phyloP scores from a whole-genome alignment of 1,140 invertebrate species.

The Drosophila punjabiensis region DNA sequence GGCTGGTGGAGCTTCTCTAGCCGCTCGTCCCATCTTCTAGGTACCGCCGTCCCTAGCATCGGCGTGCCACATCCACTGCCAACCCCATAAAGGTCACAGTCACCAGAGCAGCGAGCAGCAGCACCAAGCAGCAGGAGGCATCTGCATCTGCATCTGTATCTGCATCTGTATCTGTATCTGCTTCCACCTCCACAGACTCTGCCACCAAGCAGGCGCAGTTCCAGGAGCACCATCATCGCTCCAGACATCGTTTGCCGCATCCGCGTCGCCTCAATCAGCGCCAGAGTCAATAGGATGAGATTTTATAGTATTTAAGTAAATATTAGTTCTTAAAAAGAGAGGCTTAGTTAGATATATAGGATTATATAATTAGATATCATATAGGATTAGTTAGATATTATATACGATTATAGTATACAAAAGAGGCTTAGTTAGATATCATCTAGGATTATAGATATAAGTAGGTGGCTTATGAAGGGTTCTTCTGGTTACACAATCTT shows the following conservation, averaged over 20 bases:
- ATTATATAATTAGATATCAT: neutral
- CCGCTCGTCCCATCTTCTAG: constrained; percentile 65
- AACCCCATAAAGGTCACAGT: constrained; percentile 13
- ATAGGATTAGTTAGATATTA: too few species aligned
- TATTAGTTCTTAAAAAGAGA: neutral
- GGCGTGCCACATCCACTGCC: constrained; percentile 40
- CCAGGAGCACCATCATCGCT: constrained; percentile 25
- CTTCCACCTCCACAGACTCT: constrained; percentile 12
- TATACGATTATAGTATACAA: too few species aligned
- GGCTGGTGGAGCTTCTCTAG: constrained; percentile 44
- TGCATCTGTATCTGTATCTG: neutral
- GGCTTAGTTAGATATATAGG: neutral
- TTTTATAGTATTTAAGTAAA: neutral
- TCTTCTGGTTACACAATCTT: neutral
- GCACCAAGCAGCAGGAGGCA: constrained; percentile 11
- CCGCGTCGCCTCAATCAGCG: constrained; percentile 10
- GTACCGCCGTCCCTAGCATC: constrained; percentile 60
- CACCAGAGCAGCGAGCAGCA: constrained; percentile 11
- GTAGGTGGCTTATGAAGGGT: neutral
- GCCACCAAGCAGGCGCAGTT: neutral
- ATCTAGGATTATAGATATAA: neutral
- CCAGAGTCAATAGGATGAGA: constrained; percentile 20
- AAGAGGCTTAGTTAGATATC: too few species aligned
- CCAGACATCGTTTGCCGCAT: constrained; percentile 11
- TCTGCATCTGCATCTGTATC: neutral